Percentiles rank a stretch among this genome's conserved stretches.
These are phyloP conservation scores for Mesorhabditis spiculigera DNA, from an alignment of 2,888 invertebrate species.

Conservation along the genomic window DNA sequence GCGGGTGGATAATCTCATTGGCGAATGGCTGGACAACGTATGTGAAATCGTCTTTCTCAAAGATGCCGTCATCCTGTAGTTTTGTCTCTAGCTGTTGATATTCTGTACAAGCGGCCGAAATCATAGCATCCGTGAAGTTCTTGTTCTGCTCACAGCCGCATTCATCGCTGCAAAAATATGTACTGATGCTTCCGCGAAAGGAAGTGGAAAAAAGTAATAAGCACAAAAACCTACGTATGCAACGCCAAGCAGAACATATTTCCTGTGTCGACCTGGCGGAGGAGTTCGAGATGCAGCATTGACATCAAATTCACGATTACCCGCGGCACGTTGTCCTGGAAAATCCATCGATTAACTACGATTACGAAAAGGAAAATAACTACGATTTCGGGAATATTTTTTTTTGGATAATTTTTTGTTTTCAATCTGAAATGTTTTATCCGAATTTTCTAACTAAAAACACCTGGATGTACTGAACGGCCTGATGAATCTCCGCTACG, in stretches of 20 bases:
- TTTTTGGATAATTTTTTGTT: too few species aligned
- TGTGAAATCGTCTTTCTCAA: too few species aligned
- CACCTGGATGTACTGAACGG: conserved; percentile 32
- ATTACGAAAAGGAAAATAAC: too few species aligned
- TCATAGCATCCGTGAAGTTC: conserved; percentile 32
- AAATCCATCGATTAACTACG: too few species aligned
- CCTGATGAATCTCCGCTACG: conserved; percentile 29
- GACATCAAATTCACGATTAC: conserved; percentile 36
- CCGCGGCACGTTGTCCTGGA: conserved; percentile 36
- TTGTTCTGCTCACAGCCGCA: conserved; percentile 38
- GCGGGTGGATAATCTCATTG: too few species aligned
- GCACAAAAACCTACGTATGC: conserved; percentile 19
- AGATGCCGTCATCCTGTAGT: too few species aligned
- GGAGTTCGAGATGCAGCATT: conserved; percentile 37
- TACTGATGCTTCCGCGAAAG: neutral
- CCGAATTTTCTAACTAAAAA: too few species aligned
- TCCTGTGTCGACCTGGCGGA: conserved; percentile 31
- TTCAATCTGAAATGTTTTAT: too few species aligned
- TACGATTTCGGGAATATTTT: too few species aligned
- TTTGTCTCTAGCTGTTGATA: too few species aligned
- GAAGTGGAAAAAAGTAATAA: too few species aligned
- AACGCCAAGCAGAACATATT: conserved; percentile 29
- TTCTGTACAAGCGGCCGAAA: conserved; percentile 8
- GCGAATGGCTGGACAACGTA: too few species aligned
- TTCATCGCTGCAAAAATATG: conserved; percentile 29